phyloP scores from a whole-genome alignment of 2,113 vertebrate species.

The Rhagologus leucostigma region DNA sequence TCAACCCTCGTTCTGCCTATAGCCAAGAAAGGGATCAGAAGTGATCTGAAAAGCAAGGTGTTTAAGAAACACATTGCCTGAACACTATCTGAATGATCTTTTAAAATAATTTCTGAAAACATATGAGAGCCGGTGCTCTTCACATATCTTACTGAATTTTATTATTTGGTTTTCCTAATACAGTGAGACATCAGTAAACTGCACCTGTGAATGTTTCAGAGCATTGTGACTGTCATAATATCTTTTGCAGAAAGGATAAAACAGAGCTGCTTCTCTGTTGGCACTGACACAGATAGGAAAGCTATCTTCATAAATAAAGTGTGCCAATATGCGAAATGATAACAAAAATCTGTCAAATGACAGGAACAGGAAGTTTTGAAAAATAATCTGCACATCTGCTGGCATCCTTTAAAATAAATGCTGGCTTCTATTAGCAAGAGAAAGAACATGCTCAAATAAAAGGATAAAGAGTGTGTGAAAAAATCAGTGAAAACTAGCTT shows the following conservation, averaged over 20 bases:
- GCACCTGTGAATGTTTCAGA: background rate
- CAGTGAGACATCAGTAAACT: background rate
- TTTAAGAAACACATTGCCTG: background rate
- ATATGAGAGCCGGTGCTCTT: background rate
- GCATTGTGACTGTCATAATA: background rate
- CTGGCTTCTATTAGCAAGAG: background rate
- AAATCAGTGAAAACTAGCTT: background rate
- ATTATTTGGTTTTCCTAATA: background rate
- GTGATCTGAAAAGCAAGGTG: background rate
- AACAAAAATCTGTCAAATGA: background rate
- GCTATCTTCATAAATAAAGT: background rate
- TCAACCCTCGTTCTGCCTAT: background rate
- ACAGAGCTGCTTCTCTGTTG: background rate
- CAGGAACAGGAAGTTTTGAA: background rate
- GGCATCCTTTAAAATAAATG: background rate
- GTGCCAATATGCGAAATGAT: background rate
- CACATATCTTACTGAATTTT: background rate
- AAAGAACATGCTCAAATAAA: background rate
- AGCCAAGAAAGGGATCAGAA: background rate
- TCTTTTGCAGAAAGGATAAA: background rate
- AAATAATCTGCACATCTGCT: background rate
- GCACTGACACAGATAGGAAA: background rate
- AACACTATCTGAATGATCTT: background rate
- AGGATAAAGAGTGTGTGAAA: background rate
- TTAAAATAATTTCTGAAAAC: background rate